Conservation (phyloP, 1,140 invertebrate genomes). For the Matsumurasca onukii region DNA sequence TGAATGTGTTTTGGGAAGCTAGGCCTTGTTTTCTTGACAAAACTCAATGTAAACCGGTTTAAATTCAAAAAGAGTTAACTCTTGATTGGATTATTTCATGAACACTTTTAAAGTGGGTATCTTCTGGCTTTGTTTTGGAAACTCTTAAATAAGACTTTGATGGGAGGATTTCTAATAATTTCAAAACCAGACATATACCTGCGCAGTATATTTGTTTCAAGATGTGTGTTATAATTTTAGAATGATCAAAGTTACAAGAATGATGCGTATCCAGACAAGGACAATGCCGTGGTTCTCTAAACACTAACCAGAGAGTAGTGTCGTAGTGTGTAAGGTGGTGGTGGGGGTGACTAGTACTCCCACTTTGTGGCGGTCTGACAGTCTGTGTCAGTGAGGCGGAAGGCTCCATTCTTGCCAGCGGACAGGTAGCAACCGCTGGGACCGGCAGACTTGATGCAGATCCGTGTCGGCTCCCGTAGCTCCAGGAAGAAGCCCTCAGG, state of each 20-base stretch:
- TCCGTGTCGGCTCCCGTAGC: conserved; percentile 85
- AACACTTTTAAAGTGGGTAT: too few species aligned
- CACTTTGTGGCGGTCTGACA: conserved; percentile 83
- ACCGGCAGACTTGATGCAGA: conserved; percentile 80
- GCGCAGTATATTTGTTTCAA: neutral
- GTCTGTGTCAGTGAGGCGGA: conserved; percentile 80
- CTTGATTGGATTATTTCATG: too few species aligned
- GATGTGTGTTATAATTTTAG: neutral
- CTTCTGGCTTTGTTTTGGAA: too few species aligned
- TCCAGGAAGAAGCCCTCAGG: conserved; percentile 92
- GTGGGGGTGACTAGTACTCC: conserved; percentile 95
- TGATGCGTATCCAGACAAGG: neutral
- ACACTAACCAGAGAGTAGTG: neutral
- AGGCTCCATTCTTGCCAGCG: conserved; percentile 92
- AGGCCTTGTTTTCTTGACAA: neutral
- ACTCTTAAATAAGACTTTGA: too few species aligned
- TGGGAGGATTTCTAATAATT: neutral
- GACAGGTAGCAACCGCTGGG: conserved; percentile 78
- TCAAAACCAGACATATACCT: neutral
- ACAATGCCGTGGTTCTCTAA: neutral
- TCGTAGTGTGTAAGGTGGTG: too few species aligned
- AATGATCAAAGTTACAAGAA: neutral
- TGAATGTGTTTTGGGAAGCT: neutral
- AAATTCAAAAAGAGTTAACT: too few species aligned
- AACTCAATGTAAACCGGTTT: too few species aligned